phyloP scores from a whole-genome alignment of 1,140 invertebrate species.

The Sarcophaga peregrina region DNA sequence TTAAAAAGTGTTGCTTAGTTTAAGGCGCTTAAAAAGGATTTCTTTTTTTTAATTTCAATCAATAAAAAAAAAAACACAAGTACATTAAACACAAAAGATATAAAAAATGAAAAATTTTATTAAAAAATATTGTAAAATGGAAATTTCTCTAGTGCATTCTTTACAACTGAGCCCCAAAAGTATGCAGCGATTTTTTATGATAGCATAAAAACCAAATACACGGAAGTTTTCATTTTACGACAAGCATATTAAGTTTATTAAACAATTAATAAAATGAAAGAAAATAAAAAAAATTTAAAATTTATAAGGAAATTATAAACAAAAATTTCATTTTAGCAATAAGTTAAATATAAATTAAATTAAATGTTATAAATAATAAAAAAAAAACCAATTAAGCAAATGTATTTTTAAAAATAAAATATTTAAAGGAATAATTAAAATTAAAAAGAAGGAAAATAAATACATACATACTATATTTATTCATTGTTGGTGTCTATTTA shows the following conservation, averaged over 20 bases:
- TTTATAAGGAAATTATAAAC: too few species aligned
- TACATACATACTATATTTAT: too few species aligned
- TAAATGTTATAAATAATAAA: too few species aligned
- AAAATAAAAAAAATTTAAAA: too few species aligned
- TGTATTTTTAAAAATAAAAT: slow-evolving; percentile 36
- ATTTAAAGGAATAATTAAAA: too few species aligned
- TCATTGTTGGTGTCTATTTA: slow-evolving; percentile 33
- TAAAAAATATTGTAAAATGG: slow-evolving; percentile 28
- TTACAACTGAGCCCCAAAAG: slow-evolving; percentile 41
- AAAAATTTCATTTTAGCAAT: slow-evolving; percentile 22
- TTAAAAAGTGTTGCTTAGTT: not conserved
- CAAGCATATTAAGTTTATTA: not conserved
- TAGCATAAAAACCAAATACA: not conserved
- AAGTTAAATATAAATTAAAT: too few species aligned
- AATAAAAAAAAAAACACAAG: slow-evolving; percentile 1
- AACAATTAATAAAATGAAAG: slow-evolving; percentile 22
- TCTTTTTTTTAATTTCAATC: too few species aligned
- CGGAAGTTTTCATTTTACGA: slow-evolving; percentile 35
- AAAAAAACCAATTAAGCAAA: slow-evolving; percentile 35
- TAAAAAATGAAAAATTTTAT: too few species aligned
- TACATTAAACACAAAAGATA: not conserved
- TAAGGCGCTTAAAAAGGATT: not conserved
- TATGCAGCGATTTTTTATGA: slow-evolving; percentile 22
- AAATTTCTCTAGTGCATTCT: slow-evolving; percentile 33
- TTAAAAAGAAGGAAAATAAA: slow-evolving; percentile 28